Conservation (phyloP, 2,888 invertebrate species). For the Psylliodes chrysocephalus region DNA sequence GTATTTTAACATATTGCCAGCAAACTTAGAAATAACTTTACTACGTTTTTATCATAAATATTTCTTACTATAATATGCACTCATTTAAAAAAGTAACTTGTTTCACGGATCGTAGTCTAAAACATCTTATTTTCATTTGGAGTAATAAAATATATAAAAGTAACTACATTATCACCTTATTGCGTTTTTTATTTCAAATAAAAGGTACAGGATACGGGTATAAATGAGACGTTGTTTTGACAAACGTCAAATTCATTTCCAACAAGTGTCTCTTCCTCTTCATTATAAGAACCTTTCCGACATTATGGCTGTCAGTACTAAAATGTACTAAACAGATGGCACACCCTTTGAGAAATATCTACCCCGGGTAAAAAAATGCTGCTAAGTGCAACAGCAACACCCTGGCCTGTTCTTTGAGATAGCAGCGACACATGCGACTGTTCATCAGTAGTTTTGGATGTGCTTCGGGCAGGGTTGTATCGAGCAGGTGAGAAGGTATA, state of each 20-base stretch:
- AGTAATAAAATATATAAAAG: no score
- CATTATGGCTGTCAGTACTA: background rate
- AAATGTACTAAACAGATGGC: constrained; percentile 8
- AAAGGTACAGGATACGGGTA: no score
- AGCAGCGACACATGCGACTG: constrained; percentile 15
- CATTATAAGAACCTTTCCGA: background rate
- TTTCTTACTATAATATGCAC: no score
- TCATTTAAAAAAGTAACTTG: no score
- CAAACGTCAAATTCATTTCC: constrained; percentile 2
- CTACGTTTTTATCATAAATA: no score
- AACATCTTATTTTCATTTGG: no score
- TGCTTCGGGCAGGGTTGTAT: background rate
- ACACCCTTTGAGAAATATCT: constrained; percentile 7
- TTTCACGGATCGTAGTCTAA: no score
- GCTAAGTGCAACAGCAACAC: constrained; percentile 1
- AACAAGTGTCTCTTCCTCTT: constrained; percentile 2
- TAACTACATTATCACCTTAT: no score
- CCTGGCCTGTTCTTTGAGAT: constrained; percentile 15
- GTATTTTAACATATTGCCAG: constrained; percentile 7
- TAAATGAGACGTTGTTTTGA: no score
- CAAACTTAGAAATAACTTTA: background rate
- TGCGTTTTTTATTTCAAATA: no score
- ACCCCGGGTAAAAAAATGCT: background rate
- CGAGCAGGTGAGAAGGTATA: background rate
- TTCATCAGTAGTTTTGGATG: background rate